Evolutionary conservation across 2,113 vertebrate species (phyloP).

Genomic region (Hylia prasina): DNA sequence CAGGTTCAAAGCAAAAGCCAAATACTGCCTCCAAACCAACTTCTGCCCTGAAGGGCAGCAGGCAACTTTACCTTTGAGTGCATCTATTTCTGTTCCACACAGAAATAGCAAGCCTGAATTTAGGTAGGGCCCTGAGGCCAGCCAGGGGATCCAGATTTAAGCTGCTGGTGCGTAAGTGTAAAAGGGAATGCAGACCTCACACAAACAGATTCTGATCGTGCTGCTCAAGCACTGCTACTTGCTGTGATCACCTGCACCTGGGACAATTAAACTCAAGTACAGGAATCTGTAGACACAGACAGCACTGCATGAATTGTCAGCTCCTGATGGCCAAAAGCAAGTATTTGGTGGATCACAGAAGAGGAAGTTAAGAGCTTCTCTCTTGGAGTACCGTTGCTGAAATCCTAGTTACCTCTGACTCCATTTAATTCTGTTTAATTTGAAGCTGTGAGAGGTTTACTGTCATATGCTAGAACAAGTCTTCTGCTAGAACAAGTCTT

Average conservation of each 20-base stretch:
- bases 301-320: background rate
- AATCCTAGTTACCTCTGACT: background rate
- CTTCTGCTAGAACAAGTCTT: background rate
- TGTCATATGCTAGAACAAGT: background rate
- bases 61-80: background rate
- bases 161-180: background rate
- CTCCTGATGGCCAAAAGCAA: background rate
- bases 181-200: background rate
- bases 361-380: background rate
- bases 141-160: background rate
- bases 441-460: background rate
- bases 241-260: background rate
- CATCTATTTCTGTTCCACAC: slow-evolving; percentile 7
- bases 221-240: background rate
- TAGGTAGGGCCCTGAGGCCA: background rate
- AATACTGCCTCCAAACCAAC: background rate
- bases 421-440: background rate
- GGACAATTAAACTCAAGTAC: background rate
- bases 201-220: background rate
- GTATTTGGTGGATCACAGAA: background rate
- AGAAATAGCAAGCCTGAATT: background rate
- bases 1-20: background rate
- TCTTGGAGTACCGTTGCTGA: background rate
- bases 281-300: background rate
- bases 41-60: background rate